A percentile compares a stretch with the other conserved stretches of the same genome.
Conservation (phyloP, 2,113 vertebrate species). For the Atrichornis clamosus region DNA sequence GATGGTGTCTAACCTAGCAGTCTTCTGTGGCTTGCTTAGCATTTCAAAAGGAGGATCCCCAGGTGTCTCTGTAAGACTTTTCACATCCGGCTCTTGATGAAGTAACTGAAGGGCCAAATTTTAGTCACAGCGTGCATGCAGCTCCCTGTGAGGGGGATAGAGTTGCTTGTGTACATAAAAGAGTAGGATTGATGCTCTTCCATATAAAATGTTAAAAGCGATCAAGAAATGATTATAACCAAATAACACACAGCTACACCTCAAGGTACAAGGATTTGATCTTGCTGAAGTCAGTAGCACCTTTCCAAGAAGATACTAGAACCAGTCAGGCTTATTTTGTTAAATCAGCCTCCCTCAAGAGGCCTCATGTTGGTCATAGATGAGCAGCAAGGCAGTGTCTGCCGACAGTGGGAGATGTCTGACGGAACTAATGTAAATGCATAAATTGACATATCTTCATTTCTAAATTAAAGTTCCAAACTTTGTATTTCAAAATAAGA, state of each 20-base stretch:
- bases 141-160: neutral
- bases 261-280: neutral
- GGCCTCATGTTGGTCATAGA: neutral
- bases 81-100: neutral
- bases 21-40: neutral
- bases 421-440: neutral
- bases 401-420: neutral
- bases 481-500: neutral
- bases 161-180: neutral
- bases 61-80: neutral
- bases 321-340: neutral
- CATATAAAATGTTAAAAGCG: neutral
- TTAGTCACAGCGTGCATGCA: neutral
- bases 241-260: neutral
- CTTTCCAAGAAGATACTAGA: neutral
- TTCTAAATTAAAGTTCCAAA: too few species aligned
- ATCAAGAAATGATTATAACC: neutral
- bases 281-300: neutral
- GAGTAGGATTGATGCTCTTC: neutral
- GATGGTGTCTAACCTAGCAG: neutral
- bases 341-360: neutral
- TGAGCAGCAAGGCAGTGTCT: neutral
- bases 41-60: neutral
- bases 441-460: accelerated
- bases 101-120: neutral